Conservation (phyloP, 2,888 invertebrate species). For the Aquatica leii region DNA sequence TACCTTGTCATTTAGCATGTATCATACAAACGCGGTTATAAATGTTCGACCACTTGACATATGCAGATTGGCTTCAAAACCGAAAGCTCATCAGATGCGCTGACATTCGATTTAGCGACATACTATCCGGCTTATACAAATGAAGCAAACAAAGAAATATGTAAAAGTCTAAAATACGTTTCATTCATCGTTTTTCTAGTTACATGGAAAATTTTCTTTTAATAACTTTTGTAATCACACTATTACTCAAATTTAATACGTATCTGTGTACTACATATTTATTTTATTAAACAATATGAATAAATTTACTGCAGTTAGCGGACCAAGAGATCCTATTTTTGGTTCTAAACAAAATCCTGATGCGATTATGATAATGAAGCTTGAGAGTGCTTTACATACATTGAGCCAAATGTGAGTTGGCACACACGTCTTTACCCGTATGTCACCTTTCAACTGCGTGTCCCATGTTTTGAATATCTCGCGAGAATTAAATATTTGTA, state of each 20-base stretch:
- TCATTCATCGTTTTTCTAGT: slow-evolving; percentile 8
- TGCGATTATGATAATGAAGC: slow-evolving; percentile 41
- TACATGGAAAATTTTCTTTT: too few relatives aligned
- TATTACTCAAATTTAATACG: slow-evolving; percentile 18
- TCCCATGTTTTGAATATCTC: slow-evolving; percentile 23
- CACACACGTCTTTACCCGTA: slow-evolving; percentile 29
- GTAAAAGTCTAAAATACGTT: slow-evolving; percentile 20
- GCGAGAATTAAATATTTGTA: slow-evolving; percentile 13
- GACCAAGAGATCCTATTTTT: slow-evolving; percentile 22
- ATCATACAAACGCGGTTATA: slow-evolving; percentile 2
- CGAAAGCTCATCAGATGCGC: slow-evolving; percentile 21
- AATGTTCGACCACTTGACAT: slow-evolving; percentile 27
- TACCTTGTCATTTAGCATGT: too few relatives aligned
- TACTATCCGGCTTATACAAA: slow-evolving; percentile 18
- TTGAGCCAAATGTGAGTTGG: slow-evolving; percentile 36
- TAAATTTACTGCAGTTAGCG: slow-evolving; percentile 21
- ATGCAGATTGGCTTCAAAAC: slow-evolving; percentile 23
- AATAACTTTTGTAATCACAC: too few relatives aligned
- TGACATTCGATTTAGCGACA: slow-evolving; percentile 28
- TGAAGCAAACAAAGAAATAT: slow-evolving; percentile 17
- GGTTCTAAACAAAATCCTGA: slow-evolving; percentile 33
- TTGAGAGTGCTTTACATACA: slow-evolving; percentile 39
- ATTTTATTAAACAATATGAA: slow-evolving; percentile 5
- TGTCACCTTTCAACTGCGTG: slow-evolving; percentile 25
- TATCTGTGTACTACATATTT: slow-evolving; percentile 15